These are phyloP conservation scores for Toxotes chatareus DNA, from an alignment of 2,113 vertebrate genomes.

Conservation along the genomic window DNA sequence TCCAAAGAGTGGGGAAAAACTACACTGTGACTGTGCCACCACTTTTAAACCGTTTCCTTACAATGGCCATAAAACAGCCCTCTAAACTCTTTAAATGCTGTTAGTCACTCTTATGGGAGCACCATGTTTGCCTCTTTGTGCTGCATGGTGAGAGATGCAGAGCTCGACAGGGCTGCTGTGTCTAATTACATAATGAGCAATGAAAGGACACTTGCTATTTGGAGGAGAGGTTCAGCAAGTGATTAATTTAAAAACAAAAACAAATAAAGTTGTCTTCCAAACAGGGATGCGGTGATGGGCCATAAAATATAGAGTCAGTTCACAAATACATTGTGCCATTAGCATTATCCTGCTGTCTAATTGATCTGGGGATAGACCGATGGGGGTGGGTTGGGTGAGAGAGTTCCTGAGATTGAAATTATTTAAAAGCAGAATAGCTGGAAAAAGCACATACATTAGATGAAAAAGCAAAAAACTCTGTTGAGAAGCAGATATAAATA, in stretches of 20 bases:
- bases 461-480: not conserved
- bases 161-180: not conserved
- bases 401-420: constrained; percentile 6
- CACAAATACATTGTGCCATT: not conserved
- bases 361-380: not conserved
- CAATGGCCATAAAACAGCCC: not conserved
- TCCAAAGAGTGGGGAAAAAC: not conserved
- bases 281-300: not conserved
- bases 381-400: not conserved
- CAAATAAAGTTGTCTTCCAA: not conserved
- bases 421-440: not conserved
- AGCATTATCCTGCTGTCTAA: constrained; percentile 11
- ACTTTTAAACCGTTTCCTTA: not conserved
- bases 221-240: not conserved
- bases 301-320: not conserved
- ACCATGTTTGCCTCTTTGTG: not conserved
- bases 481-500: not conserved
- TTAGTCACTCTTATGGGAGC: not conserved
- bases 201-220: not conserved
- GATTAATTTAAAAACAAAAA: not conserved
- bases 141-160: not conserved
- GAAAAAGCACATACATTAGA: not conserved
- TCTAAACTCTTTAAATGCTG: not conserved
- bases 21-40: not conserved
- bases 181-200: not conserved